Evolutionary conservation across 2,888 invertebrate genomes (phyloP), one percentile per base, ranked within the genome.

Genomic region (Sarcophaga caerulescens): DNA sequence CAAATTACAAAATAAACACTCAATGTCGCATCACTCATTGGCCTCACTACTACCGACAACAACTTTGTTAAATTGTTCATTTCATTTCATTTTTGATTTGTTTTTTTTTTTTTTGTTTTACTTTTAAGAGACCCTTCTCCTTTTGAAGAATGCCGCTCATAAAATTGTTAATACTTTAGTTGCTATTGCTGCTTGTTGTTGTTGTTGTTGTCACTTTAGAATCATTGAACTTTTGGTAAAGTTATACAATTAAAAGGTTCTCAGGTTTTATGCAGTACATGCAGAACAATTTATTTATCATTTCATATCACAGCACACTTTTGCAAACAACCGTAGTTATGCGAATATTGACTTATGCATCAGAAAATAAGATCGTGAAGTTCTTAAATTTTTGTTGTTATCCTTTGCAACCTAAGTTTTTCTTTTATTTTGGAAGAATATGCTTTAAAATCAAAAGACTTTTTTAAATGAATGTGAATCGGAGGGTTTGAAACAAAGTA

Each of bases 61-160:
- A 60, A 82, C 77, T 82, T 82, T 77, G 60, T 77, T 82, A 77
- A 82, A 82, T 71, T 82, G 71, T 77, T 82, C 47, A 77, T 73
- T 77, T 73, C n/a, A 66, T 77, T 52, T 52, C 4, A 52, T 52
- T 52, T 52, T 12, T 17, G 17, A 12, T 52, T 52, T 71, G 65
- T 76, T 82, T 63, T 63, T 62, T 10, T 63, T 70, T 62, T 69
- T 69, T 62, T 69, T n/a, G n/a, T 69, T 62, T 17, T 62, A n/a
- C 25, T 21, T 25, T 47, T 17, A 14, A 17, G 17, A 52, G 35
- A 10, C 1, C 0, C 10, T n/a, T n/a, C n/a, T 69, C 63, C 19
- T 73, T 23, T 71, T 2, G 25, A 60, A 62, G 59, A 71, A 71
- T 71, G 66, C 52, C 77, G 71, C 77, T 82, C 66, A 66, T 71